Base-by-base conservation (phyloP, 2,888 invertebrate genomes). In the Microplitis deprimator region DNA sequence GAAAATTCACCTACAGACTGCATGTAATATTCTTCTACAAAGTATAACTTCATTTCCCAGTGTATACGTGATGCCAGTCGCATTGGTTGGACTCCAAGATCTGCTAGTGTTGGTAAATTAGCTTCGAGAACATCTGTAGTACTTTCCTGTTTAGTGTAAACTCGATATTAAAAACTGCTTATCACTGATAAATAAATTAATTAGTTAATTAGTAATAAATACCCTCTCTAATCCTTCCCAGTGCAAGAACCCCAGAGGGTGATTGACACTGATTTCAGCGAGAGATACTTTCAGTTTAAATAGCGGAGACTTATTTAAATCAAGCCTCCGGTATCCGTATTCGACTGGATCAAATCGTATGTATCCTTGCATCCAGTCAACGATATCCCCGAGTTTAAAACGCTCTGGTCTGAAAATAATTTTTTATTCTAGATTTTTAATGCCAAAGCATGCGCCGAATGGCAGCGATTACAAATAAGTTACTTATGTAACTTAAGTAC, bases 201-300 rank as follows among this genome's bases (percentile, higher is more conserved):
- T 17, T 38, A 1, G 64, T 29, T 40, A 29, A 4, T 10, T 1
- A 50, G 13, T 10, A 50, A 50, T 50, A 13, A 50, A 87, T 91
- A 95, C 95, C 90, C 92, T 92, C 91, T 98, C 97, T 68, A 98
- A 87, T 78, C 93, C 93, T 85, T 97, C 97, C 93, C 95, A 93
- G 83, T 94, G 94, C 69, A 97, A 87, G 82, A 92, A 91, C 10
- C 92, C 95, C 10, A 93, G 85, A 0, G 97, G 96, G 84, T 92
- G 93, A 2, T 93, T 92, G 0, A 93, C 92, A n/a, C 93, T 93
- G 0, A 94, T 77, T 85, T 94, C 93, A 65, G 92, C 92, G 0
- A 95, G 50, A 50, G 91, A 89, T 10, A 96, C 92, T 90, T 94
- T 95, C 5, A 94, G 0, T 81, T 93, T 89, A 85, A 95, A 94